Evolutionary conservation across 1,140 invertebrate genomes (phyloP).

Genomic region (Piezodorus guildinii): DNA sequence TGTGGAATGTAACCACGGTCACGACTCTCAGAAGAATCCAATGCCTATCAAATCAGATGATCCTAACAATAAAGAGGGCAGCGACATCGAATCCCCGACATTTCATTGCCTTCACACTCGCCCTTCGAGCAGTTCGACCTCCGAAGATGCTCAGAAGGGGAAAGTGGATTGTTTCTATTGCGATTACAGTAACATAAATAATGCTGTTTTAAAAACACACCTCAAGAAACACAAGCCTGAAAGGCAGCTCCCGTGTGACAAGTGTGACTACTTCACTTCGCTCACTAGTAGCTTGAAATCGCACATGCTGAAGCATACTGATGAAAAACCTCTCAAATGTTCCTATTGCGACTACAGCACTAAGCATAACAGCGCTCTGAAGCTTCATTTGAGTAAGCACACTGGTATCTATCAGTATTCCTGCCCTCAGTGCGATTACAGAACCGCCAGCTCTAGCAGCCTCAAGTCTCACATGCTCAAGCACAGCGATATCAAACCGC

Average conservation of each 20-base stretch:
- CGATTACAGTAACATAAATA: neutral
- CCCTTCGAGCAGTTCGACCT: neutral
- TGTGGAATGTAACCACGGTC: neutral
- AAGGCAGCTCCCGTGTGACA: neutral
- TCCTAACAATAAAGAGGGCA: neutral
- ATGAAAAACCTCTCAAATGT: neutral
- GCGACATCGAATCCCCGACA: neutral
- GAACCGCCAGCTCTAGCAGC: neutral
- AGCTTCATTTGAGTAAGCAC: slow-evolving; percentile 5
- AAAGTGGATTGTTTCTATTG: slow-evolving; percentile 3
- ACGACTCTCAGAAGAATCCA: neutral
- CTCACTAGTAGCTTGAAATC: neutral
- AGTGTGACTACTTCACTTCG: slow-evolving; percentile 12
- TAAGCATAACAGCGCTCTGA: slow-evolving; percentile 2
- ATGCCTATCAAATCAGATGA: neutral
- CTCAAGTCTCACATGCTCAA: neutral
- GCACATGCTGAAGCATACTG: slow-evolving; percentile 10
- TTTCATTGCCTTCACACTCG: neutral
- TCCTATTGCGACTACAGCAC: slow-evolving; percentile 3
- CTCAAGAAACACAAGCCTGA: neutral
- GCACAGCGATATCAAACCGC: slow-evolving; percentile 3
- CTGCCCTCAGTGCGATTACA: slow-evolving; percentile 1
- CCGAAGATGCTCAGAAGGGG: neutral
- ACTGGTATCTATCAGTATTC: slow-evolving; percentile 3
- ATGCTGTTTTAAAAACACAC: neutral